Evolutionary conservation across 1,140 invertebrate genomes (phyloP).

Genomic region (Hypsibius dujardini): DNA sequence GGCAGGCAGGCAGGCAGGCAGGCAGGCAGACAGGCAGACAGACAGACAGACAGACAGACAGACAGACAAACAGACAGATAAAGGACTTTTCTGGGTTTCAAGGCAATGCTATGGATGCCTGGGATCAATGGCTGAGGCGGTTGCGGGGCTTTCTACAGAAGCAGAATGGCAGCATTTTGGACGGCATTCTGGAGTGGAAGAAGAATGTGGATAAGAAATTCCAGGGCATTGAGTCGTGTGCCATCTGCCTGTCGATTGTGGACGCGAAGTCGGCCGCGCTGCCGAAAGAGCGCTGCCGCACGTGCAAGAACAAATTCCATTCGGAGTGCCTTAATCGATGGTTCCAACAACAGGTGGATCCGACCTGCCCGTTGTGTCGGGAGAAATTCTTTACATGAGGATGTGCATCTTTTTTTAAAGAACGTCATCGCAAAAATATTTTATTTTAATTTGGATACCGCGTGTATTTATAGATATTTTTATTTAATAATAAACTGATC

Average conservation of each 20-base stretch:
- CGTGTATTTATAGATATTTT: too few species aligned
- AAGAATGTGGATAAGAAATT: neutral
- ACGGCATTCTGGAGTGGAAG: constrained; percentile 8
- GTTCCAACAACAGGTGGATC: constrained; percentile 13
- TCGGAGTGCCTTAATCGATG: neutral
- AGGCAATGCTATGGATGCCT: neutral
- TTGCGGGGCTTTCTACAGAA: neutral
- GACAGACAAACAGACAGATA: too few species aligned
- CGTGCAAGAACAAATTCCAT: constrained; percentile 8
- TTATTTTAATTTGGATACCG: too few species aligned
- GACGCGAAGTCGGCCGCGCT: neutral
- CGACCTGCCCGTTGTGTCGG: constrained; percentile 10
- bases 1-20: neutral
- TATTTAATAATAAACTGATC: too few species aligned
- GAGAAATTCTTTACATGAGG: constrained; percentile 13
- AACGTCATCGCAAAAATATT: too few species aligned
- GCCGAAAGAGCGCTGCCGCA: neutral
- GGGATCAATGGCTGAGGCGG: neutral
- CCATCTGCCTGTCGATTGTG: constrained; percentile 8
- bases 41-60: too few species aligned
- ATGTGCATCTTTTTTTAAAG: too few species aligned
- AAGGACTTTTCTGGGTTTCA: too few species aligned
- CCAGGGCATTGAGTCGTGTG: neutral
- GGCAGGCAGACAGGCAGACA: too few species aligned
- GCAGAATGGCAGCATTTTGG: constrained; percentile 9